A percentile compares a stretch with the other conserved stretches of the same genome.
Evolutionary conservation across 1,140 invertebrate species (phyloP).

Genomic region (Cherax destructor): DNA sequence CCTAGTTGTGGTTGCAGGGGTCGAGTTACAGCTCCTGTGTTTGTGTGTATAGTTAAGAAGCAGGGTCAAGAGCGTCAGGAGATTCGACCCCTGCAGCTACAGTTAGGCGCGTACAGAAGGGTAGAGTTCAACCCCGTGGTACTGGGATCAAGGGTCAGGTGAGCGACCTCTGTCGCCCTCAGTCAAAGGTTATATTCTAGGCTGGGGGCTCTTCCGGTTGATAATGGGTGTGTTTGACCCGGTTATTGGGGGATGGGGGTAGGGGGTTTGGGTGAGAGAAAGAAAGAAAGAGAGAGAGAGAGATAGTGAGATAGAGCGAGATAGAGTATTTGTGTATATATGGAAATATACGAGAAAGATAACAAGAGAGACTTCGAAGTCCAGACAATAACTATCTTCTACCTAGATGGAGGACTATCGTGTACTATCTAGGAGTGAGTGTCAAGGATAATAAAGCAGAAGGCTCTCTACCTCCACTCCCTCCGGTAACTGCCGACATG

Average conservation of each 20-base stretch:
- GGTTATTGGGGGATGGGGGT: not conserved
- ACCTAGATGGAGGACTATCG: too few species aligned
- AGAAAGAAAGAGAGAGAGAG: not conserved
- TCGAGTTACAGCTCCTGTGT: too few species aligned
- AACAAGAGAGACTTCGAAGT: not conserved
- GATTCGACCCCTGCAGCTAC: too few species aligned
- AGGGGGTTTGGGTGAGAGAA: not conserved
- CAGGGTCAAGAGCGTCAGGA: too few species aligned
- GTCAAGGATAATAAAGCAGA: too few species aligned
- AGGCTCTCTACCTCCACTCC: too few species aligned
- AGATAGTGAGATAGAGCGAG: not conserved
- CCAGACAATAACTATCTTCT: too few species aligned
- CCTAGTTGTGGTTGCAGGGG: too few species aligned
- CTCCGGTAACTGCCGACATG: too few species aligned
- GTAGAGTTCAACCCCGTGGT: not conserved
- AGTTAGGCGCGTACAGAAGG: not conserved
- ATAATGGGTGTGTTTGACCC: not conserved
- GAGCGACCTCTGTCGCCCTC: not conserved
- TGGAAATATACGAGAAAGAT: not conserved
- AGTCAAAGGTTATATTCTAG: not conserved
- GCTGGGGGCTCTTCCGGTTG: not conserved
- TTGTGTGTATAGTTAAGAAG: too few species aligned
- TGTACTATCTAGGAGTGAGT: too few species aligned
- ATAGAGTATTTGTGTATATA: too few species aligned
- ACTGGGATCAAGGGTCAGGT: not conserved